Conservation (phyloP, 2,113 vertebrate species). For the Aramus guarauna region DNA sequence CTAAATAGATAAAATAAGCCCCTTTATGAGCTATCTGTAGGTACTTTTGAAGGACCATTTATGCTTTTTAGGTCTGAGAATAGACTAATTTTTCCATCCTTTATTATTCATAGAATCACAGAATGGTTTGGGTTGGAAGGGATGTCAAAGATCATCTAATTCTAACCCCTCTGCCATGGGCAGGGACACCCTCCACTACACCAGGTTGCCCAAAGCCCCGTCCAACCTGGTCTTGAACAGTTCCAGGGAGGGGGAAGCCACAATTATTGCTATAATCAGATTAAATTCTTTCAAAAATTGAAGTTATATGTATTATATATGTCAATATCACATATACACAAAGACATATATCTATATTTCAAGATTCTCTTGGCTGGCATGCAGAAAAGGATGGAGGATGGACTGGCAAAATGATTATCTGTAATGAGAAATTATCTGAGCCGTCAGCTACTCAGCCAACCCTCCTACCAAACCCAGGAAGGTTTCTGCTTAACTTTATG, state of each 20-base stretch:
- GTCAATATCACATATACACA: background rate
- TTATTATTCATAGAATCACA: background rate
- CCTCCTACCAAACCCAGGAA: background rate
- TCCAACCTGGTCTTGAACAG: too few relatives aligned
- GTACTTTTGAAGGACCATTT: background rate
- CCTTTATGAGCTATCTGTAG: background rate
- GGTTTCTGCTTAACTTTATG: background rate
- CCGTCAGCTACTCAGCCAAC: background rate
- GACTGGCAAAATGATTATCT: background rate
- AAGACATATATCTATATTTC: background rate
- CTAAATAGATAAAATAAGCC: background rate
- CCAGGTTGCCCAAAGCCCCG: too few relatives aligned
- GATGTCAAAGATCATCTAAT: too few relatives aligned
- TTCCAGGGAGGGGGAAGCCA: too few relatives aligned
- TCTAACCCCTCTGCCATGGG: too few relatives aligned
- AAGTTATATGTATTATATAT: background rate
- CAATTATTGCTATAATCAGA: background rate
- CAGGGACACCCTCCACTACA: too few relatives aligned
- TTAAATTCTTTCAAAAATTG: background rate
- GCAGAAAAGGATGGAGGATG: background rate
- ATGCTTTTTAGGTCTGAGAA: background rate
- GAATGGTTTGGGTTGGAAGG: too few relatives aligned
- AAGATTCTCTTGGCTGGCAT: background rate
- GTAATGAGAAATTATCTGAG: background rate
- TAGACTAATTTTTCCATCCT: background rate